These are phyloP conservation scores for Nemapogon koenigi DNA, from an alignment of 2,888 invertebrate genomes.

Conservation along the genomic window DNA sequence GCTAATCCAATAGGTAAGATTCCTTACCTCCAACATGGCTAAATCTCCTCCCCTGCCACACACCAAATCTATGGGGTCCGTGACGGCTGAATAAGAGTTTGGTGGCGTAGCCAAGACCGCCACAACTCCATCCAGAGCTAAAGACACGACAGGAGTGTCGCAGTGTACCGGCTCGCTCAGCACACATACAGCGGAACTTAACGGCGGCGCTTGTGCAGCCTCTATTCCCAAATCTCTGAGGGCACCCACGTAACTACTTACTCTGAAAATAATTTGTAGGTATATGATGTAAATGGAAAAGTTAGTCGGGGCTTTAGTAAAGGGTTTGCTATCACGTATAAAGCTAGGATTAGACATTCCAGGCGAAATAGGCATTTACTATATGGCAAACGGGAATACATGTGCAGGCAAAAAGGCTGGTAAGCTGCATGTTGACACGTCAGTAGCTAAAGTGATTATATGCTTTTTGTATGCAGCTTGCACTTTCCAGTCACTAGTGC, in stretches of 20 bases:
- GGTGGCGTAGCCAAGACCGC: constrained; percentile 74
- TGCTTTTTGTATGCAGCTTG: no score
- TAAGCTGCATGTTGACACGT: no score
- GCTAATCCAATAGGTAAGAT: no score
- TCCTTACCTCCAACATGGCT: constrained; percentile 70
- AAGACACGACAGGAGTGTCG: constrained; percentile 47
- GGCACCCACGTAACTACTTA: constrained; percentile 71
- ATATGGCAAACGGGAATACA: no score
- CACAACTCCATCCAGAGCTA: constrained; percentile 50
- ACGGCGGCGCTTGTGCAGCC: constrained; percentile 36
- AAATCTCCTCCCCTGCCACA: constrained; percentile 81
- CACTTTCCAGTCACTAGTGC: no score
- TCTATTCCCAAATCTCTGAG: constrained; percentile 72
- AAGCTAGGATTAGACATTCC: no score
- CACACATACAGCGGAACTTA: constrained; percentile 38
- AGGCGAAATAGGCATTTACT: no score
- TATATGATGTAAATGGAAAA: no score
- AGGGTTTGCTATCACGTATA: no score
- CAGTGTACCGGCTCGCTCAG: constrained; percentile 62
- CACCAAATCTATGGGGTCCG: constrained; percentile 82
- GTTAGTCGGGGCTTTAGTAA: no score
- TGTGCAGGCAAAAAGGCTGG: no score
- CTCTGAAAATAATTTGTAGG: constrained; percentile 49
- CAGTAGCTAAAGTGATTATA: no score
- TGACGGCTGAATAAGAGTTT: constrained; percentile 81